Percentiles rank a stretch among this genome's conserved stretches.
Evolutionary conservation across 2,113 vertebrate genomes (phyloP).

Genomic region (Holacanthus passer): DNA sequence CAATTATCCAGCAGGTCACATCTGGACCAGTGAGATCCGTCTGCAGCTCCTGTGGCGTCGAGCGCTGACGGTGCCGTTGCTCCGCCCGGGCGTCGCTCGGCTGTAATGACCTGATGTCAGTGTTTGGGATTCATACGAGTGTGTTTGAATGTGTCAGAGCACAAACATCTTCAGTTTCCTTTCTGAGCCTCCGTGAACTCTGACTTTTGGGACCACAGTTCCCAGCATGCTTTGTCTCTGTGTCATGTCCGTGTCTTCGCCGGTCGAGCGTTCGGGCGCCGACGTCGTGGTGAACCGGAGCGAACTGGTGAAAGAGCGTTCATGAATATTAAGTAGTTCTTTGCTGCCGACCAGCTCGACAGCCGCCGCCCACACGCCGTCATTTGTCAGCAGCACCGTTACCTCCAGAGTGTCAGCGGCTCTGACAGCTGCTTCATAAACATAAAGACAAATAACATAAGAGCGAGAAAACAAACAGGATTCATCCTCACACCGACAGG

Average conservation of each 20-base stretch:
- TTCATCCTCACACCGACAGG: neutral
- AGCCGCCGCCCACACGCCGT: neutral
- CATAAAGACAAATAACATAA: neutral
- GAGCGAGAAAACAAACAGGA: neutral
- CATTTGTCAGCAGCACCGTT: neutral
- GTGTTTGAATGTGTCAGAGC: neutral
- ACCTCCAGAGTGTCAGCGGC: neutral
- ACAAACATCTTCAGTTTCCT: neutral
- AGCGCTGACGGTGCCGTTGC: neutral
- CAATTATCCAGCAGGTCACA: conserved; percentile 49
- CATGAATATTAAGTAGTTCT: neutral
- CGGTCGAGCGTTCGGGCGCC: no score
- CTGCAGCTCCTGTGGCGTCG: conserved; percentile 7
- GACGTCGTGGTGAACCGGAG: neutral
- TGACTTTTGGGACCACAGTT: neutral
- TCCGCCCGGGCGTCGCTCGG: neutral
- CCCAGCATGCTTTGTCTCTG: neutral
- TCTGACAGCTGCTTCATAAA: neutral
- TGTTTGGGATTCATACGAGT: neutral
- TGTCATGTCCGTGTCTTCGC: no score
- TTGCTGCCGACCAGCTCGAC: neutral
- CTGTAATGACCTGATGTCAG: neutral
- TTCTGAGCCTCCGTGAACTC: neutral
- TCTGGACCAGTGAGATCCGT: conserved; percentile 3
- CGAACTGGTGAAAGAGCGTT: neutral